These are phyloP conservation scores for Prunella fulvescens DNA, from an alignment of 2,113 vertebrate species.

Conservation along the genomic window DNA sequence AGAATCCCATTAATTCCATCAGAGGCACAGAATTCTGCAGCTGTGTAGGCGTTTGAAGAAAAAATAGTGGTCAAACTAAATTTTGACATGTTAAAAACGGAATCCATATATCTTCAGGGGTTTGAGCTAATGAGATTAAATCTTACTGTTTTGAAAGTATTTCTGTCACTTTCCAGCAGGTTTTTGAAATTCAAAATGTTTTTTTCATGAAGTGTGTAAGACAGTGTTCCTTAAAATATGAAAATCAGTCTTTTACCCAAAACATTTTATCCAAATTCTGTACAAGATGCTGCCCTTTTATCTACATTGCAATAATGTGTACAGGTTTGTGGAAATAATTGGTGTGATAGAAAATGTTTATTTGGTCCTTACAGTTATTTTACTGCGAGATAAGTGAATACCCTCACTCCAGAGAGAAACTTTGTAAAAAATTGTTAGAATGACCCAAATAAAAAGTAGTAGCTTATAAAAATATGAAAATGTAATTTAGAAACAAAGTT, in stretches of 20 bases:
- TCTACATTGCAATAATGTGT: neutral
- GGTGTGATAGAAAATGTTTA: neutral
- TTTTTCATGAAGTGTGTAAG: neutral
- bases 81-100: slow-evolving; percentile 60
- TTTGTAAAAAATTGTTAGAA: neutral
- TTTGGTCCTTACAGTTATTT: neutral
- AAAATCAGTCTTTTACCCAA: neutral
- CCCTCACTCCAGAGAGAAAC: neutral
- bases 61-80: slow-evolving; percentile 51
- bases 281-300: neutral
- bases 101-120: slow-evolving; percentile 46
- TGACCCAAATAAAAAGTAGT: neutral
- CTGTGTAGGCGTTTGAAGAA: slow-evolving; percentile 52
- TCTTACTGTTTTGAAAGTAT: slow-evolving; percentile 30
- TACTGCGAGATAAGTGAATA: neutral
- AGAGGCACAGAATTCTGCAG: slow-evolving; percentile 40
- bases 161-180: slow-evolving; percentile 55
- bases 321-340: neutral
- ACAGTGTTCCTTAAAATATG: neutral
- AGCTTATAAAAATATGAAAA: neutral
- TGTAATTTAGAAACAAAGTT: neutral
- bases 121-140: slow-evolving; percentile 57
- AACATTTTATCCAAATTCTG: neutral
- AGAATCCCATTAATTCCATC: slow-evolving; percentile 64
- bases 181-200: neutral